Base-by-base conservation (phyloP, 2,888 invertebrate species). In the Anthrax anthrax region DNA sequence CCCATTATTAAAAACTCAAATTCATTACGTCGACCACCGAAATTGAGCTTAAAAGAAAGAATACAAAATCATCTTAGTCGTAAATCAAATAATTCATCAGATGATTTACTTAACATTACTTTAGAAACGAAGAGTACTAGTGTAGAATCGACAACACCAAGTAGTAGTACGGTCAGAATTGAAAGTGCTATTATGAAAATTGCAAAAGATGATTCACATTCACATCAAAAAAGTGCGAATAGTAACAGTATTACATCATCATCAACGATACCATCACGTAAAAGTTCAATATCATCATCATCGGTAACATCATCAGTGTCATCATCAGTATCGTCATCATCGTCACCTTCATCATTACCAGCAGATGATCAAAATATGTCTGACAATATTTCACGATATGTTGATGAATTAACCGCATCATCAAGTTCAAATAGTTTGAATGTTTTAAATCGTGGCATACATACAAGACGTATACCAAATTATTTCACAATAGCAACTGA, bases 401-500 rank as follows among this genome's bases (percentile, higher is more conserved):
- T 84, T 1, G 81, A 83, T 3, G 82, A 83, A 59, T 64, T 84
- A 46, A 84, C 84, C 4, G 73, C 81, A 1, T 79, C 80, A 1
- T 79, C 80, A 52, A 78, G 76, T n/a, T 78, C 80, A 0, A 80
- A 81, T 4, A 71, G 78, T 68, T 81, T 81, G 60, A 82, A 81
- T 62, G 76, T 78, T 0, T 75, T 81, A 0, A 73, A 79, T 1
- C 72, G 71, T 45, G 79, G 76, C 54, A 41, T 43, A 10, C 32
- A 51, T 17, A 52, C 55, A 32, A 72, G 81, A 52, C 70, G 77
- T 55, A 76, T 80, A 57, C 77, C 80, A 4, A 76, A 74, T 56
- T 79, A 81, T 57, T 81, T 84, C 55, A 81, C 81, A 18, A 77
- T 85, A 64, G 78, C 81, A 1, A 83, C 84, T 0, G 84, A 85